phyloP scores from a whole-genome alignment of 2,113 vertebrate genomes.

The Etia nguti region DNA sequence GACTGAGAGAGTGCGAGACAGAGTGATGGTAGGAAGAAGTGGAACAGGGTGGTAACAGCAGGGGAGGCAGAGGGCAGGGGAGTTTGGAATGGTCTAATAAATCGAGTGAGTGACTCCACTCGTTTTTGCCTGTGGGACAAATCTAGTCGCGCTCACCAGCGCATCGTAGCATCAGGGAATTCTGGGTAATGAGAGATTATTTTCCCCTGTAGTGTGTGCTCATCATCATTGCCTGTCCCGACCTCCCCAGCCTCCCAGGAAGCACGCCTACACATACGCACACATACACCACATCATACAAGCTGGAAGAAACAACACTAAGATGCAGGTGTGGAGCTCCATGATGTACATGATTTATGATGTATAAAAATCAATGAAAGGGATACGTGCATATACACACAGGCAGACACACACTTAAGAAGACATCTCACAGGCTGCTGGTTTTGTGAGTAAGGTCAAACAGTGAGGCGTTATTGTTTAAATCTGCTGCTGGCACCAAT shows the following conservation, averaged over 20 bases:
- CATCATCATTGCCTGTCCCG: constrained; percentile 46
- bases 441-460: constrained; percentile 49
- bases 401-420: neutral
- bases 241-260: constrained; percentile 4
- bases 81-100: constrained; percentile 64
- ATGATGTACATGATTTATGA: neutral
- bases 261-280: neutral
- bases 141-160: constrained; percentile 42
- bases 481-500: constrained; percentile 59
- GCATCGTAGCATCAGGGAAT: constrained; percentile 55
- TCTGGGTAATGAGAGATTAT: constrained; percentile 76
- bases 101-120: constrained; percentile 73
- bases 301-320: neutral
- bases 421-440: neutral
- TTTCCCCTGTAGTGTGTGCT: constrained; percentile 66
- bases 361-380: neutral
- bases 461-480: constrained; percentile 46
- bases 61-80: constrained; percentile 34
- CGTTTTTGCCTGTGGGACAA: constrained; percentile 70
- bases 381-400: neutral
- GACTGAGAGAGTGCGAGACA: neutral
- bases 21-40: neutral
- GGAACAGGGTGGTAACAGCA: constrained; percentile 16
- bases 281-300: neutral
- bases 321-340: constrained; percentile 6